Conservation (phyloP, 2,888 invertebrate species). For the Aethes cnicana region DNA sequence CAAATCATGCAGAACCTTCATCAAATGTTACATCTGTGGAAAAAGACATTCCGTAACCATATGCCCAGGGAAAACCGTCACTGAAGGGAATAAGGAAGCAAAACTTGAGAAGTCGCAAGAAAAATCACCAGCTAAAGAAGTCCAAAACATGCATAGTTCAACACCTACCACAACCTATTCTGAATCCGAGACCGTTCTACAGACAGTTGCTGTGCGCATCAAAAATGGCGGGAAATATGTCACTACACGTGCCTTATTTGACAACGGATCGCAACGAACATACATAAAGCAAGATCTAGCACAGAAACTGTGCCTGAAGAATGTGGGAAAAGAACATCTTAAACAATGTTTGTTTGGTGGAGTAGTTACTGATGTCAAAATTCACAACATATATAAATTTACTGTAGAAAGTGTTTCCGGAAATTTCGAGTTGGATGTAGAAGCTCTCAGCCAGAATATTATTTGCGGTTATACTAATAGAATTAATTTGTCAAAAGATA, state of each 20-base stretch:
- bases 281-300: constrained; percentile 12
- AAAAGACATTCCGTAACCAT: constrained; percentile 1
- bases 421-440: background rate
- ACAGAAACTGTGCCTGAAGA: background rate
- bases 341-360: constrained; percentile 20
- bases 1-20: constrained; percentile 2
- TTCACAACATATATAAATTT: constrained; percentile 1
- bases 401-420: background rate
- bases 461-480: constrained; percentile 8
- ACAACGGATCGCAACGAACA: constrained; percentile 18
- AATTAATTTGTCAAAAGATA: background rate
- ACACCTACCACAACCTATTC: background rate
- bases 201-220: constrained; percentile 8
- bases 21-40: constrained; percentile 9
- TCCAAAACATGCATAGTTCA: background rate
- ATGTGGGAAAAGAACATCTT: background rate
- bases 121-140: background rate
- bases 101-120: background rate
- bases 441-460: background rate
- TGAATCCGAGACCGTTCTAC: constrained; percentile 12
- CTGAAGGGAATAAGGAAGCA: background rate
- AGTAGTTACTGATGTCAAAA: background rate
- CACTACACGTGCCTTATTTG: constrained; percentile 1
- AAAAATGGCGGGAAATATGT: background rate
- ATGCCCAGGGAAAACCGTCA: background rate